These are phyloP conservation scores for Atta texana DNA, from an alignment of 1,140 invertebrate genomes.

Conservation along the genomic window DNA sequence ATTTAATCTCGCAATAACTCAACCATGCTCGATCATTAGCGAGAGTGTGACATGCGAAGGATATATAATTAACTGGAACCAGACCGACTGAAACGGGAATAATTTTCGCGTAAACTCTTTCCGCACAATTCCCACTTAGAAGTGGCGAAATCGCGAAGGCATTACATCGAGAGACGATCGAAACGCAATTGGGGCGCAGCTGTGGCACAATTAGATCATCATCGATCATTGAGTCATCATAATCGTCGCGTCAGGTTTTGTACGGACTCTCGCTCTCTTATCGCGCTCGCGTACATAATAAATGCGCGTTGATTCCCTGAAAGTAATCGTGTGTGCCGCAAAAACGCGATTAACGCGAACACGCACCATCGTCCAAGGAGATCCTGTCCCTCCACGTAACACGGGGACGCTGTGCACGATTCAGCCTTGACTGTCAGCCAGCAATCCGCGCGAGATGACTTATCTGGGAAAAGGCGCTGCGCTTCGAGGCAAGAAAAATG, in stretches of 20 bases:
- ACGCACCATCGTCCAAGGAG: conserved; percentile 69
- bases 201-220: conserved; percentile 45
- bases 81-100: not conserved
- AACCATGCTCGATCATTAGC: conserved; percentile 27
- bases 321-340: conserved; percentile 58
- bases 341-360: conserved; percentile 68
- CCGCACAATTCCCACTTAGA: not conserved
- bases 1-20: conserved; percentile 34
- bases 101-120: conserved; percentile 34
- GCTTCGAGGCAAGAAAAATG: not conserved
- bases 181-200: not conserved
- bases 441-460: conserved; percentile 26
- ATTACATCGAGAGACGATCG: conserved; percentile 6
- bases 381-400: conserved; percentile 67
- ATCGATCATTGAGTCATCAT: conserved; percentile 50
- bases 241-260: not conserved
- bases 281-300: not conserved
- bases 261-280: not conserved
- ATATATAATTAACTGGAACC: conserved; percentile 15
- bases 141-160: conserved; percentile 20
- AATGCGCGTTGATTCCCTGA: conserved; percentile 31
- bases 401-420: conserved; percentile 51
- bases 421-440: conserved; percentile 69
- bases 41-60: conserved; percentile 13
- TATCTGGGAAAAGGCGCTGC: conserved; percentile 37